These are phyloP conservation scores for Hylomyscus alleni DNA, from an alignment of 2,797 vertebrate species.

Conservation along the genomic window DNA sequence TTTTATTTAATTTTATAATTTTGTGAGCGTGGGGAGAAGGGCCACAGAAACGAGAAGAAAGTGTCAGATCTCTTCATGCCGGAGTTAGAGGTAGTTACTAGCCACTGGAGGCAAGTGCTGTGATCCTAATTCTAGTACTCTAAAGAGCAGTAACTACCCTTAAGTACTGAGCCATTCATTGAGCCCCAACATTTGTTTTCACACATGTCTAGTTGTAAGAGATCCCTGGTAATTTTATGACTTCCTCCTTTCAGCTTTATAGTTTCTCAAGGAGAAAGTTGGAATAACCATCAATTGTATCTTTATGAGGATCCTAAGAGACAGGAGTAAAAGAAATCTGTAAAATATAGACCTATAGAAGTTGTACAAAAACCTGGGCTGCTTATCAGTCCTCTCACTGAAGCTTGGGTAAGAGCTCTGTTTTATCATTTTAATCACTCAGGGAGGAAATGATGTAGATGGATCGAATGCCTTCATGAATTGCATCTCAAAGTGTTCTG, in stretches of 20 bases:
- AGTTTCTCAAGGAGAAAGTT: conserved; percentile 14
- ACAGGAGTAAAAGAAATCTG: neutral
- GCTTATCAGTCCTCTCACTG: conserved; percentile 2
- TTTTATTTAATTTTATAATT: neutral
- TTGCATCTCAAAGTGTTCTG: neutral
- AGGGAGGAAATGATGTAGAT: neutral
- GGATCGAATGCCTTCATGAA: neutral
- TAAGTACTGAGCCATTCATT: neutral
- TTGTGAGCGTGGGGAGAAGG: too few species aligned
- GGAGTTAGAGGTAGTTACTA: neutral
- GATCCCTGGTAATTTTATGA: neutral
- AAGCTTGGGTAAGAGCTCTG: neutral
- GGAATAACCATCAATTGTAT: neutral
- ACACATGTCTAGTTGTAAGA: neutral
- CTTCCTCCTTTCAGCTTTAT: neutral
- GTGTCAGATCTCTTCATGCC: neutral
- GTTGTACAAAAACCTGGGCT: neutral
- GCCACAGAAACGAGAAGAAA: neutral
- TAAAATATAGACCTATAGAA: neutral
- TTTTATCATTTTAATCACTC: conserved; percentile 29
- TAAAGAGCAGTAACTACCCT: neutral
- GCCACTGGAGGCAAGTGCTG: neutral
- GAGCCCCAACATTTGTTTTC: neutral
- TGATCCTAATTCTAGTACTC: neutral
- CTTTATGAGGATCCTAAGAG: neutral